Percentiles rank a stretch among this genome's conserved stretches.
Evolutionary conservation across 1,140 invertebrate genomes (phyloP).

Genomic region (Cardiocondyla obscurior): DNA sequence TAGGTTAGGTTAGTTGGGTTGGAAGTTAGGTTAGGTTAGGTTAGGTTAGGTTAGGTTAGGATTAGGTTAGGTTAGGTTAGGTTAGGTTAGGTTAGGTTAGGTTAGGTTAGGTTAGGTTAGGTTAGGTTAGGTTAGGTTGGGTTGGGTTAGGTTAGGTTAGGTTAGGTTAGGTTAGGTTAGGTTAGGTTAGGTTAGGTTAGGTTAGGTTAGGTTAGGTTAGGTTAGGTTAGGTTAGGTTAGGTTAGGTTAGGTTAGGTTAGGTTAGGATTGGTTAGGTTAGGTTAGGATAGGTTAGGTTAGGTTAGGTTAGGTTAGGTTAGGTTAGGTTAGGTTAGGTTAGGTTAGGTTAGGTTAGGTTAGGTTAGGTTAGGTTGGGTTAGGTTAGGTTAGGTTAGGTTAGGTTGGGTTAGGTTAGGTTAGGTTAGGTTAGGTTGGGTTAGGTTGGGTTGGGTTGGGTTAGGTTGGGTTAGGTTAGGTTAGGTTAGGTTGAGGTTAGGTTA

Average conservation of each 20-base stretch:
- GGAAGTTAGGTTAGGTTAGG: no score
- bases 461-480: constrained; percentile 26
- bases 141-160: no score
- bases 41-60: no score
- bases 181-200: constrained; percentile 7
- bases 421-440: constrained; percentile 8
- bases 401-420: constrained; percentile 3
- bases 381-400: constrained; percentile 7
- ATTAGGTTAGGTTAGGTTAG: no score
- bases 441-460: constrained; percentile 16
- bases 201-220: constrained; percentile 10
- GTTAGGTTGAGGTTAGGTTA: constrained; percentile 16
- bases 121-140: no score
- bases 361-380: constrained; percentile 13
- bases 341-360: constrained; percentile 1
- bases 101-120: no score
- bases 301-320: constrained; percentile 12
- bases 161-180: no score
- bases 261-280: constrained; percentile 7
- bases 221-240: background rate
- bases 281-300: constrained; percentile 10
- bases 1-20: no score
- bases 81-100: no score
- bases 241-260: constrained; percentile 8
- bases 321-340: constrained; percentile 6